These are phyloP conservation scores for Drosophila helvetica DNA, from an alignment of 2,888 invertebrate species.

Conservation along the genomic window DNA sequence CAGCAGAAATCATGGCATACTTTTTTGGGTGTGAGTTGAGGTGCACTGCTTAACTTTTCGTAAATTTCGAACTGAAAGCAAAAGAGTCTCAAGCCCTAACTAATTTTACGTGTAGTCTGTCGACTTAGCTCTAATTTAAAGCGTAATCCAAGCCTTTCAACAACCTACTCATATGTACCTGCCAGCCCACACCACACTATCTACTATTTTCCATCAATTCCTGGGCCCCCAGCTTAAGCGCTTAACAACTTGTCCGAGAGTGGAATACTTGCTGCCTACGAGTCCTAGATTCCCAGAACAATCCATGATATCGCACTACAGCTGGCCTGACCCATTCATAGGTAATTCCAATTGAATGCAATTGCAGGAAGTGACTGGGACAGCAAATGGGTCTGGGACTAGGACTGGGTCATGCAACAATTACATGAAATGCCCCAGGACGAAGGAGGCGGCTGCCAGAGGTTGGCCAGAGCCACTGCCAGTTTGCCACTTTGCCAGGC, in stretches of 20 bases:
- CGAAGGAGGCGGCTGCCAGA: constrained; percentile 1
- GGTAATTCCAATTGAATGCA: constrained; percentile 47
- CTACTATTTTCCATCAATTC: constrained; percentile 5
- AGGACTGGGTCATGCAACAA: constrained; percentile 28
- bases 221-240: constrained; percentile 18
- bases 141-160: background rate
- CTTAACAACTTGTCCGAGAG: constrained; percentile 38
- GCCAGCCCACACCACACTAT: background rate
- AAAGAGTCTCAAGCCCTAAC: too few relatives aligned
- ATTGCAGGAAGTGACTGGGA: constrained; percentile 17
- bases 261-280: constrained; percentile 6
- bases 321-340: constrained; percentile 25
- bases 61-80: too few relatives aligned
- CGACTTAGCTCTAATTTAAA: background rate
- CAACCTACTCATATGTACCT: background rate
- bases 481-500: constrained; percentile 38
- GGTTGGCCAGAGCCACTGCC: constrained; percentile 15
- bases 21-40: too few relatives aligned
- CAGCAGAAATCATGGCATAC: too few relatives aligned
- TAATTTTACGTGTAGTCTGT: background rate
- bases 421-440: constrained; percentile 14
- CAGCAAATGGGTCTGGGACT: background rate
- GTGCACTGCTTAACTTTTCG: too few relatives aligned
- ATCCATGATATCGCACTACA: constrained; percentile 20
- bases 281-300: constrained; percentile 22